Conservation (phyloP, 2,113 vertebrate genomes). For the Macquaria ambigua region DNA sequence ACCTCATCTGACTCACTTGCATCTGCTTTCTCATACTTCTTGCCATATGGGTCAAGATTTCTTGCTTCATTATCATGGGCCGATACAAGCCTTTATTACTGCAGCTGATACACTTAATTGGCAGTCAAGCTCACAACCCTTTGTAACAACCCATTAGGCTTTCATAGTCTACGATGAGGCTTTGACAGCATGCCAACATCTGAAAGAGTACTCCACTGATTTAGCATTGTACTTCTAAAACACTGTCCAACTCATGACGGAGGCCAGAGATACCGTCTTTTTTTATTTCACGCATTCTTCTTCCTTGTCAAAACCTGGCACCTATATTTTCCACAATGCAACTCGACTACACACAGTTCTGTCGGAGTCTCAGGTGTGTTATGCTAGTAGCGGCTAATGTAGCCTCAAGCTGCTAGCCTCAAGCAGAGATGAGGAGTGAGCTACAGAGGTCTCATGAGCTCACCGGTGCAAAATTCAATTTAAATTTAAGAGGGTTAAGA, state of each 20-base stretch:
- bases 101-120: constrained; percentile 1
- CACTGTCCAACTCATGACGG: neutral
- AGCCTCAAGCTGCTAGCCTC: neutral
- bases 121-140: neutral
- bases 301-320: neutral
- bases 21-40: neutral
- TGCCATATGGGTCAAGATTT: neutral
- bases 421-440: neutral
- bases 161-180: neutral
- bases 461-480: neutral
- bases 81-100: neutral
- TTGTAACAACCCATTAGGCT: neutral
- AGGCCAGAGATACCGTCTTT: too few species aligned
- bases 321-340: neutral
- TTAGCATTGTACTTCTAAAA: neutral
- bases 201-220: neutral
- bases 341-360: neutral
- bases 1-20: neutral
- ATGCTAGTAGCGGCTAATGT: neutral
- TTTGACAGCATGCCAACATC: neutral
- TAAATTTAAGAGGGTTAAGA: too few species aligned
- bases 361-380: neutral
- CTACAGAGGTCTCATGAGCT: neutral
- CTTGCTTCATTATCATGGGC: neutral
- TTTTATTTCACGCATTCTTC: neutral